Evolutionary conservation across 23 tunicate species (phyloP), one percentile per base, ranked within the genome.

Genomic region (Styela clava): DNA sequence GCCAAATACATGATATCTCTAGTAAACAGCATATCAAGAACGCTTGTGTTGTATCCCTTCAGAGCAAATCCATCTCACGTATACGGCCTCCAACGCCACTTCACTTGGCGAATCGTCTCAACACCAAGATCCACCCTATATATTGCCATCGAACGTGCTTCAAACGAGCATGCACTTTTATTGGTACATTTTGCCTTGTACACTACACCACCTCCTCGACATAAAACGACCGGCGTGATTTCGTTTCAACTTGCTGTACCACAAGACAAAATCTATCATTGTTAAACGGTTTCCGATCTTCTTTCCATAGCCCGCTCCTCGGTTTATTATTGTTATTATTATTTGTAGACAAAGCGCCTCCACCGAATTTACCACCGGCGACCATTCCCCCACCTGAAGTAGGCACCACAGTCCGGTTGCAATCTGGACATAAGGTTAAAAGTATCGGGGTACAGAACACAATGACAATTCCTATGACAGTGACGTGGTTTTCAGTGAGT

Each of bases 391-490:
- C 31, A 1, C 62, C 61, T 16, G 37, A 34, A 27, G 69, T 19
- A 19, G 87, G 78, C 1, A 33, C 77, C 33, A 76, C 78, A n/a
- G 83, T 69, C n/a, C 74, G 67, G 62, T 89, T 63, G 82, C 94
- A 89, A 69, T 89, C 94, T 24, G 94, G 94, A 64, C 94, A 89
- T n/a, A 89, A 85, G 1, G 88, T 89, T n/a, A 89, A 74, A 3
- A 89, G 82, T 22, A 89, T 68, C 3, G 94, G 94, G 37, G 62
- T 76, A 0, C 79, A 22, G 0, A 89, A 78, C 19, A 89, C 94
- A 18, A 89, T 89, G 28, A 89, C 67, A 12, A 89, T 89, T 24
- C 94, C 94, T 18, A 89, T 84, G 1, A 89, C 62, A 19, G 94
- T 89, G 26, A 89, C 88, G 25, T 89, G 84, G 56, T 79, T 84